phyloP scores from a whole-genome alignment of 1,140 invertebrate genomes.

The Scaptomyza pallida region DNA sequence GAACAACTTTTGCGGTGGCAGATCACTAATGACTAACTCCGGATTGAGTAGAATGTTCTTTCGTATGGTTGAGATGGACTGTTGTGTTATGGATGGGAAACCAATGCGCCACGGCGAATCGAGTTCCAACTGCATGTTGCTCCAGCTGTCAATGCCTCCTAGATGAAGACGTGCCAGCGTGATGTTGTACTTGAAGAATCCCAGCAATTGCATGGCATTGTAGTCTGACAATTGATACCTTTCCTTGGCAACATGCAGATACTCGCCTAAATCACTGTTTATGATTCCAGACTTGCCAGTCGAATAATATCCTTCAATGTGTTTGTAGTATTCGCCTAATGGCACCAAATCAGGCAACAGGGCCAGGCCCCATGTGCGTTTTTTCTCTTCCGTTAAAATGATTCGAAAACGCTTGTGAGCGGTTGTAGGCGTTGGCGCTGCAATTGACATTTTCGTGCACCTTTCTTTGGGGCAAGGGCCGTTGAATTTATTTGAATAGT shows the following conservation, averaged over 20 bases:
- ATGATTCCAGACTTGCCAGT: not conserved
- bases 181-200: conserved; percentile 28
- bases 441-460: conserved; percentile 15
- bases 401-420: not conserved
- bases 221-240: conserved; percentile 25
- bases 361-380: not conserved
- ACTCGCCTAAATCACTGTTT: not conserved
- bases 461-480: not conserved
- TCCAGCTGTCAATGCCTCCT: not conserved
- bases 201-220: conserved; percentile 30
- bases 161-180: conserved; percentile 13
- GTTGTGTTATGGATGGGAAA: conserved; percentile 17
- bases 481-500: not conserved
- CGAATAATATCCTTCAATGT: conserved; percentile 19
- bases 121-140: conserved; percentile 11
- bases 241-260: conserved; percentile 13
- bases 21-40: not conserved
- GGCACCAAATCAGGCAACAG: not conserved
- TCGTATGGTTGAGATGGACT: conserved; percentile 2
- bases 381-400: not conserved
- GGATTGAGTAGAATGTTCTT: not conserved
- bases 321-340: too few species aligned
- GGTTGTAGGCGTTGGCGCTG: conserved; percentile 25
- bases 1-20: conserved; percentile 11
- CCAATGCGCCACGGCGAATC: conserved; percentile 35